Base-by-base conservation (phyloP, 2,797 vertebrate species). In the Salmo trutta region DNA sequence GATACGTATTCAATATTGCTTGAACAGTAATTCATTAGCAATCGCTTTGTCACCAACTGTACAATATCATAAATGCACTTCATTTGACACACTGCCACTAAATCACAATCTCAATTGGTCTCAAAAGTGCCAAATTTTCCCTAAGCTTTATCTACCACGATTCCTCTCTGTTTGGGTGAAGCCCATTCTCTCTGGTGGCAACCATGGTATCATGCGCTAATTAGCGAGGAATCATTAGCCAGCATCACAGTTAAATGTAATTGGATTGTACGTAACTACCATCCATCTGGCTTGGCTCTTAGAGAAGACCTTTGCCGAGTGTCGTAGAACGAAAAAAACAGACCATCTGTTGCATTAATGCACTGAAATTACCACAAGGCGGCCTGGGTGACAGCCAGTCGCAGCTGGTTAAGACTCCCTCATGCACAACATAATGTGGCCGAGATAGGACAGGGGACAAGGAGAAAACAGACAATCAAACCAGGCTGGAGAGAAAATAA, bases 271-370 rank as follows among this genome's bases (percentile, higher is more conserved):
- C 41, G 52, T 19, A 82, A 83, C 31, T 31, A 52, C 10, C 14
- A 73, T 77, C 84, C 80, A 71, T 79, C n/a, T 62, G 71, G 59
- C 70, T 68, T 72, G 51, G 71, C 76, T 79, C 73, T 77, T 8
- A 75, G n/a, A 78, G 31, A 51, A 76, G 64, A 24, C 21, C 47
- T 33, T 78, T 0, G 14, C 5, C 21, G 70, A 85, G 78, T 78
- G 29, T 77, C 41, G 2, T 47, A 52, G 6, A 3, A 15, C 41
- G 71, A 75, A 29, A 51, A 31, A 72, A 77, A 51, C 71, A 70
- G n/a, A 78, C 75, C 65, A 86, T 85, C 71, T 83, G 71, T 85
- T 82, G 75, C 56, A 47, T 59, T 73, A 81, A 68, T 69, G 59
- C 66, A 81, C 72, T 73, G 3, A 85, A 83, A 75, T 59, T 31